Percentiles rank a stretch among this genome's conserved stretches.
phyloP scores from a whole-genome alignment of 2,888 invertebrate species.

The Gerosis bhagava region DNA sequence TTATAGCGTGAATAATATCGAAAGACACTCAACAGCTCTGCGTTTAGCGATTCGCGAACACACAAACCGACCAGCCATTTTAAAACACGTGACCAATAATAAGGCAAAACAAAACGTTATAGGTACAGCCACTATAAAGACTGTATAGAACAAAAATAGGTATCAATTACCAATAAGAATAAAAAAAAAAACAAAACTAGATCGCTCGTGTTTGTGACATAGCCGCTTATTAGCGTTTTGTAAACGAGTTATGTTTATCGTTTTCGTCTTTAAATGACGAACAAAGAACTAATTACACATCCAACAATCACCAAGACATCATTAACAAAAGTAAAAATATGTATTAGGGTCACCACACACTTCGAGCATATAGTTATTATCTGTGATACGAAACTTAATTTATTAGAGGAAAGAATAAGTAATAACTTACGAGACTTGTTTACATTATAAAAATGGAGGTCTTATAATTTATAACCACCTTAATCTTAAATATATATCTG shows the following conservation, averaged over 20 bases:
- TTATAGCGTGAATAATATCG: slow-evolving; percentile 18
- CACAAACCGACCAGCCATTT: no score
- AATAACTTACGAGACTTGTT: slow-evolving; percentile 16
- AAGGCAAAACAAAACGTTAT: slow-evolving; percentile 18
- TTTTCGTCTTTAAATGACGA: slow-evolving; percentile 11
- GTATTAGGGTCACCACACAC: slow-evolving; percentile 18
- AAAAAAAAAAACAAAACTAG: slow-evolving; percentile 5
- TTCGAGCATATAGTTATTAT: slow-evolving; percentile 12
- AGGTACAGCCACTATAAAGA: slow-evolving; percentile 8
- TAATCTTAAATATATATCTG: no score
- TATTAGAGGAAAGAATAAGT: no score
- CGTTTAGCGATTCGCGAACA: slow-evolving; percentile 7
- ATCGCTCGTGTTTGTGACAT: background rate
- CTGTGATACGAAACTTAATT: slow-evolving; percentile 14
- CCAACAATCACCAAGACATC: slow-evolving; percentile 18
- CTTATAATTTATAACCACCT: slow-evolving; percentile 9
- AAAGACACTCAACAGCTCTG: slow-evolving; percentile 8
- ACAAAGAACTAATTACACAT: slow-evolving; percentile 28
- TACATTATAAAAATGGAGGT: slow-evolving; percentile 12
- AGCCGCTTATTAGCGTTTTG: background rate
- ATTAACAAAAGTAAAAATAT: slow-evolving; percentile 23
- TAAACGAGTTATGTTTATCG: slow-evolving; percentile 7
- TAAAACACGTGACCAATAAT: slow-evolving; percentile 20
- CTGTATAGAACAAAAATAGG: slow-evolving; percentile 8
- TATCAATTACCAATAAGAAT: background rate